Conservation (phyloP, 2,888 invertebrate genomes). For the Eugnorisma glareosa region DNA sequence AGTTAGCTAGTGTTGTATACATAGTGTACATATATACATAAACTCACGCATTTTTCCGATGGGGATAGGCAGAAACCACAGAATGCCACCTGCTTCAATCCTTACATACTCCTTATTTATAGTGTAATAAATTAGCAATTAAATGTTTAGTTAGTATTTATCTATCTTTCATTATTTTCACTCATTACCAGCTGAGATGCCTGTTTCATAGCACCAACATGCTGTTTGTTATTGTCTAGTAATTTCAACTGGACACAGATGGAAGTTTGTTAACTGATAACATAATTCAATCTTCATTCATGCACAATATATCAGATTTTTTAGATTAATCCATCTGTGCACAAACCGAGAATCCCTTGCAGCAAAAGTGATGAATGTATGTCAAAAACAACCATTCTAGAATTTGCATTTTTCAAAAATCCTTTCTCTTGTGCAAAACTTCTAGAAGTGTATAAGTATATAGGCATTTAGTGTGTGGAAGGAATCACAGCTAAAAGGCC, state of each 20-base stretch:
- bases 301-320: background rate
- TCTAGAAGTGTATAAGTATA: no score
- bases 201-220: background rate
- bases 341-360: background rate
- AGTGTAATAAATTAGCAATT: slow-evolving; percentile 54
- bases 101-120: no score
- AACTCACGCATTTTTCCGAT: no score
- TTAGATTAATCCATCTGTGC: background rate
- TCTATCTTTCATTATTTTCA: background rate
- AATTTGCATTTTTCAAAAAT: no score
- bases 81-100: no score
- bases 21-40: no score
- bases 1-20: slow-evolving; percentile 59
- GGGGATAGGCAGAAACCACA: no score
- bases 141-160: slow-evolving; percentile 44
- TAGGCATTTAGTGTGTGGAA: no score
- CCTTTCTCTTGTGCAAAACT: no score
- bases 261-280: background rate
- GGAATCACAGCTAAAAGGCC: no score
- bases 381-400: no score
- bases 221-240: background rate
- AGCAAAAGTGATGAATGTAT: background rate
- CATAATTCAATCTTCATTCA: background rate
- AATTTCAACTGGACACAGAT: background rate
- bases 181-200: background rate